Evolutionary conservation across 2,113 vertebrate species (phyloP).

Genomic region (Indri indri): DNA sequence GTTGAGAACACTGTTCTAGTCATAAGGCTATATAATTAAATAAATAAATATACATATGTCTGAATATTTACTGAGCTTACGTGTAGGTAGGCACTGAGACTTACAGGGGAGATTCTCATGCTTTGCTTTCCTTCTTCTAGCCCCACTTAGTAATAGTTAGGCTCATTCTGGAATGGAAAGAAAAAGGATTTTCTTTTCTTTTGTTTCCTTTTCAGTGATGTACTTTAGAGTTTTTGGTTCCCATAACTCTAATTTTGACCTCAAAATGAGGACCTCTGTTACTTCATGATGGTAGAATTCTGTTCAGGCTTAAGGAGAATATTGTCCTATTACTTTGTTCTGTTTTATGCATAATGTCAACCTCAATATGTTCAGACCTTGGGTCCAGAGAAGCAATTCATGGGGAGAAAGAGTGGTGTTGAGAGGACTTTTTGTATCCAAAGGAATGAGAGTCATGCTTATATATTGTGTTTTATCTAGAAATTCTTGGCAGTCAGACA

Average conservation of each 20-base stretch:
- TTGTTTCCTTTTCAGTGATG: neutral
- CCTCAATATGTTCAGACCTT: neutral
- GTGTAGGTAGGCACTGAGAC: neutral
- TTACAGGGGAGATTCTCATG: neutral
- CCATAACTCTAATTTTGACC: neutral
- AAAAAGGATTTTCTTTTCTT: neutral
- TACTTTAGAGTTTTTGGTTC: neutral
- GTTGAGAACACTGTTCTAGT: neutral
- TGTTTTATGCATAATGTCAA: slow-evolving; percentile 11
- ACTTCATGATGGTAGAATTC: neutral
- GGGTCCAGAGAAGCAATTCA: neutral
- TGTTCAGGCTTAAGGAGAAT: neutral
- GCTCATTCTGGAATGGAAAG: neutral
- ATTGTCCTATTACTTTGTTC: neutral
- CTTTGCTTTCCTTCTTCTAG: neutral
- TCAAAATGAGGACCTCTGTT: neutral
- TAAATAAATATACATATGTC: neutral
- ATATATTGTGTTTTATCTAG: neutral
- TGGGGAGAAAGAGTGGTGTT: neutral
- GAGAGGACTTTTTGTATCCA: neutral
- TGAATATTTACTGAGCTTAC: neutral
- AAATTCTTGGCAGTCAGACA: neutral
- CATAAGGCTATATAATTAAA: slow-evolving; percentile 14
- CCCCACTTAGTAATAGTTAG: neutral
- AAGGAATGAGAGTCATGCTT: neutral